A percentile compares a stretch with the other conserved stretches of the same genome.
These are phyloP conservation scores for Phortica okadai DNA, from an alignment of 2,888 invertebrate species.

Conservation along the genomic window DNA sequence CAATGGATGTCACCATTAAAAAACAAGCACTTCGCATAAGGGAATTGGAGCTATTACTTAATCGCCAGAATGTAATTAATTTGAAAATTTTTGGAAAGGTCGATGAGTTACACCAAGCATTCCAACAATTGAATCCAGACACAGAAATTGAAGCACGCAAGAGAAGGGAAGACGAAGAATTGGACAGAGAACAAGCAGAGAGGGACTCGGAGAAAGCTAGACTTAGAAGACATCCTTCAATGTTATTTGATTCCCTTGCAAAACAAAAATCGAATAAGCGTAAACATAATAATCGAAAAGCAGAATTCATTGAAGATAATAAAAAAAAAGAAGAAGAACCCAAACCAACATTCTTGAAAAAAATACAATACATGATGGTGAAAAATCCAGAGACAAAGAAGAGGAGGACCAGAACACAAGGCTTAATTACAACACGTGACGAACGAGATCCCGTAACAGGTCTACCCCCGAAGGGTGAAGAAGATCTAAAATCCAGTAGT, in stretches of 20 bases:
- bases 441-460: too few species aligned
- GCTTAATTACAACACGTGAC: background rate
- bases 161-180: background rate
- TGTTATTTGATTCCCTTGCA: background rate
- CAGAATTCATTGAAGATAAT: background rate
- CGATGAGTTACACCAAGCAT: slow-evolving; percentile 36
- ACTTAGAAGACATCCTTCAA: background rate
- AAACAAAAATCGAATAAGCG: background rate
- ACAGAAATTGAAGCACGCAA: slow-evolving; percentile 9
- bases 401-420: background rate
- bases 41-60: slow-evolving; percentile 50
- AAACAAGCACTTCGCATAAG: slow-evolving; percentile 49
- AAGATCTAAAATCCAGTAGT: too few species aligned
- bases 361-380: slow-evolving; percentile 2
- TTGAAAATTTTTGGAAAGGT: slow-evolving; percentile 51
- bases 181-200: background rate
- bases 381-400: background rate
- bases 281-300: background rate
- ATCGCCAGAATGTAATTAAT: slow-evolving; percentile 50
- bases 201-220: background rate
- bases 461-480: too few species aligned
- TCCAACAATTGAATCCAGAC: too few species aligned
- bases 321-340: slow-evolving; percentile 2
- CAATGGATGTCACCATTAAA: slow-evolving; percentile 47
- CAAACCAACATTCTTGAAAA: slow-evolving; percentile 6